phyloP scores from a whole-genome alignment of 2,888 invertebrate species.

The Drosophila borealis region DNA sequence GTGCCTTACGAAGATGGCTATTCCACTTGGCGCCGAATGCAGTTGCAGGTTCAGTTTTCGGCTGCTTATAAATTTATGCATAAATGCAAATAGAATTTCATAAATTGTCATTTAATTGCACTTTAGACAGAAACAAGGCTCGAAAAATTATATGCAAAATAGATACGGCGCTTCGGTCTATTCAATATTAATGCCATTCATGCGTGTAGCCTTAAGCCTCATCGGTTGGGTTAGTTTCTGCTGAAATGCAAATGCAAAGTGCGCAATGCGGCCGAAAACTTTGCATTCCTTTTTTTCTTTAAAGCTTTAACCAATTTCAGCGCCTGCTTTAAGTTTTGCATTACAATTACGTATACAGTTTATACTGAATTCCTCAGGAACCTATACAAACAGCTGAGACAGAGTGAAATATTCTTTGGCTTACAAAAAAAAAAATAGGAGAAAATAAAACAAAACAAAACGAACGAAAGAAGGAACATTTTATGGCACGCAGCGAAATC shows the following conservation, averaged over 20 bases:
- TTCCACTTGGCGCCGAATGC: conserved; percentile 21
- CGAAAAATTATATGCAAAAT: conserved; percentile 70
- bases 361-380: neutral
- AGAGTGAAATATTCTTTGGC: conserved; percentile 6
- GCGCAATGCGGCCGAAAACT: neutral
- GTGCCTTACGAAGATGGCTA: conserved; percentile 45
- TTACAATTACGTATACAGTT: conserved; percentile 9
- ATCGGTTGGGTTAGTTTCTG: conserved; percentile 6
- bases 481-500: conserved; percentile 56
- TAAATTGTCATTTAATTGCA: conserved; percentile 79
- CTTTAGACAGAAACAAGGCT: conserved; percentile 44
- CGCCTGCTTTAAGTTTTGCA: conserved; percentile 8
- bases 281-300: conserved; percentile 3
- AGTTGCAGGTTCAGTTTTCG: conserved; percentile 28
- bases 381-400: conserved; percentile 12
- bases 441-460: neutral
- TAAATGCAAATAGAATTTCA: conserved; percentile 75
- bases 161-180: conserved; percentile 46
- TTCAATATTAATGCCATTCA: conserved; percentile 53
- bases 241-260: neutral
- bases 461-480: conserved; percentile 24
- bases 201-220: conserved; percentile 17
- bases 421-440: conserved; percentile 4
- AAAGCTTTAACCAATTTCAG: conserved; percentile 25
- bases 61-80: conserved; percentile 74